These are phyloP conservation scores for Lithophane ornitopus DNA, from an alignment of 2,888 invertebrate species.

Conservation along the genomic window DNA sequence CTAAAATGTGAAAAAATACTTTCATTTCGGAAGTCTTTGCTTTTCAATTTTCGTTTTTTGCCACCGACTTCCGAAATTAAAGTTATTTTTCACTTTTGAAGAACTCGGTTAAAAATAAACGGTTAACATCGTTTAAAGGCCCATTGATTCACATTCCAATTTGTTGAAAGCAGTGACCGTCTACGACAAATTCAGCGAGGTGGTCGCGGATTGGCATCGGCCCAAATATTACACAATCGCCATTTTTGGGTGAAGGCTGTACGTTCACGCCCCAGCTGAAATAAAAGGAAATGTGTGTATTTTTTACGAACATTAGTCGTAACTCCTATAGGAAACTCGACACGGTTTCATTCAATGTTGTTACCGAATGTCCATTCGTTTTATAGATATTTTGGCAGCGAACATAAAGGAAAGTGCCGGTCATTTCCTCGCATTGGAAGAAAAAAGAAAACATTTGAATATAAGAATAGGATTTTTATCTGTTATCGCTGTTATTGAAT, in stretches of 20 bases:
- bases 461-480: background rate
- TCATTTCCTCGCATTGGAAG: slow-evolving; percentile 46
- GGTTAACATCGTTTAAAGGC: background rate
- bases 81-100: too few relatives aligned
- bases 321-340: slow-evolving; percentile 47
- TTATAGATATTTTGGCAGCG: slow-evolving; percentile 54
- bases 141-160: slow-evolving; percentile 34
- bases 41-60: too few relatives aligned
- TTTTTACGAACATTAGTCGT: slow-evolving; percentile 57
- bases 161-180: slow-evolving; percentile 33
- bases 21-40: too few relatives aligned
- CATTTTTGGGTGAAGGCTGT: slow-evolving; percentile 56
- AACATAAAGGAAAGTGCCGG: slow-evolving; percentile 32
- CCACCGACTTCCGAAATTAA: too few relatives aligned
- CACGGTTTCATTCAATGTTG: slow-evolving; percentile 57
- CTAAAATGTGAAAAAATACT: too few relatives aligned
- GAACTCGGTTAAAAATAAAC: background rate
- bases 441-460: slow-evolving; percentile 23
- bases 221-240: slow-evolving; percentile 60
- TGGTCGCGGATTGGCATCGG: slow-evolving; percentile 46
- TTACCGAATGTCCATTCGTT: slow-evolving; percentile 39
- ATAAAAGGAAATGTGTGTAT: slow-evolving; percentile 57
- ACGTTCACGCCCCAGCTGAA: slow-evolving; percentile 48
- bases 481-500: background rate
- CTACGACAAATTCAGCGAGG: slow-evolving; percentile 23